These are phyloP conservation scores for Bradynema listronoti DNA, from an alignment of 1,140 invertebrate genomes.

Conservation along the genomic window DNA sequence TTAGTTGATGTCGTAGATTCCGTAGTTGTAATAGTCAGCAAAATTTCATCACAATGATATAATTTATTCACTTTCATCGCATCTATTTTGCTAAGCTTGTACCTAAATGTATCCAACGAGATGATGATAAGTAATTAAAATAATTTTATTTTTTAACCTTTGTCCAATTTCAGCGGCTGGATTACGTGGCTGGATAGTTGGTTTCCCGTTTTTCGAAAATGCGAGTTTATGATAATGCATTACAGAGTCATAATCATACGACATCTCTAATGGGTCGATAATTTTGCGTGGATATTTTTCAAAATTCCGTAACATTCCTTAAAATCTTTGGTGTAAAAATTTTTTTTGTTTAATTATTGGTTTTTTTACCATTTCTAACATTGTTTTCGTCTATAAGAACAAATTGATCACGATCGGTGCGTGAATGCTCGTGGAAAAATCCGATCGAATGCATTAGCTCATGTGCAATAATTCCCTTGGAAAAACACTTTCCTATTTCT, in stretches of 20 bases:
- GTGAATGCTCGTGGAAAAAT: slow-evolving; percentile 56
- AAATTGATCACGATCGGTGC: slow-evolving; percentile 55
- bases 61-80: slow-evolving; percentile 50
- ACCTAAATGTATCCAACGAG: slow-evolving; percentile 25
- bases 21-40: slow-evolving; percentile 16
- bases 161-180: slow-evolving; percentile 54
- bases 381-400: slow-evolving; percentile 56
- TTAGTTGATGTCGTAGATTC: slow-evolving; percentile 3
- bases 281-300: slow-evolving; percentile 58
- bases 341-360: neutral
- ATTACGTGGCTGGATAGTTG: slow-evolving; percentile 53
- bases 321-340: slow-evolving; percentile 1
- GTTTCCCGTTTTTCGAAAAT: slow-evolving; percentile 51
- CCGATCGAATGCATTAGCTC: slow-evolving; percentile 53
- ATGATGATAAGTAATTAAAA: neutral
- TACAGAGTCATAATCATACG: slow-evolving; percentile 50
- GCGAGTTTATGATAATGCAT: slow-evolving; percentile 58
- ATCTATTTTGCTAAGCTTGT: slow-evolving; percentile 54
- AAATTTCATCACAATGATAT: slow-evolving; percentile 36
- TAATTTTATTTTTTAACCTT: slow-evolving; percentile 27
- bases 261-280: slow-evolving; percentile 56
- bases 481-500: slow-evolving; percentile 57
- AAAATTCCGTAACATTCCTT: slow-evolving; percentile 56
- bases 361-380: slow-evolving; percentile 49
- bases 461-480: slow-evolving; percentile 56